Evolutionary conservation across 2,888 invertebrate genomes (phyloP), one percentile per base, ranked within the genome.

Genomic region (Eristalis tenax): DNA sequence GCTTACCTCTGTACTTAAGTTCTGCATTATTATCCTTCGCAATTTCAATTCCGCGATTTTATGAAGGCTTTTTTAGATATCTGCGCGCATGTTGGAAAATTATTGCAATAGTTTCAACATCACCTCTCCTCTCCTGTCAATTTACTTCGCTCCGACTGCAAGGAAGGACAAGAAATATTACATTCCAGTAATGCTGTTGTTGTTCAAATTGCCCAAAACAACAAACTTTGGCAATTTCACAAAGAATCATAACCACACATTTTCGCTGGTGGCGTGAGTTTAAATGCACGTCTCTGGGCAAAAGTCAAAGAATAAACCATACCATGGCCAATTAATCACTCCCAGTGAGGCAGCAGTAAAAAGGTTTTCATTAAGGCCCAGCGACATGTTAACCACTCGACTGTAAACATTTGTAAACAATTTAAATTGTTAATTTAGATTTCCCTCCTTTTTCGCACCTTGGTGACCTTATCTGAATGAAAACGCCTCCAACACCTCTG

Each of bases 381-480:
- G 77, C 68, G 59, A 69, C 57, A 74, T 77, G 68, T 69, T 50
- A 74, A 65, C 57, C 71, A 22, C 70, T 66, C 61, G 23, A 71
- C 35, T 23, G 73, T 65, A 73, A 65, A 77, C 80, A 84, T 73
- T 76, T 68, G 50, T 56, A 70, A 82, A 65, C 74, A 69, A 78
- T 86, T 86, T 78, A 77, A 82, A 86, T 86, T 78, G 85, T 82
- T 81, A 78, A 78, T 82, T 81, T 71, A 35, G 38, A 70, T 66
- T 76, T 68, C 13, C 13, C 28, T 4, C 18, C 28, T 40, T 15
- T 28, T 61, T 1, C 13, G 11, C 38, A 38, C 0, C 1, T 2
- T 4, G 38, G 38, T 38, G 38, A 38, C 38, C 13, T 38, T 57
- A 61, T 40, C 26, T 26, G n/a, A 69, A 66, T 68, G 69, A 64